A percentile compares a stretch with the other conserved stretches of the same genome.
These are phyloP conservation scores for Podarcis muralis DNA, from an alignment of 2,113 vertebrate species.

Conservation along the genomic window DNA sequence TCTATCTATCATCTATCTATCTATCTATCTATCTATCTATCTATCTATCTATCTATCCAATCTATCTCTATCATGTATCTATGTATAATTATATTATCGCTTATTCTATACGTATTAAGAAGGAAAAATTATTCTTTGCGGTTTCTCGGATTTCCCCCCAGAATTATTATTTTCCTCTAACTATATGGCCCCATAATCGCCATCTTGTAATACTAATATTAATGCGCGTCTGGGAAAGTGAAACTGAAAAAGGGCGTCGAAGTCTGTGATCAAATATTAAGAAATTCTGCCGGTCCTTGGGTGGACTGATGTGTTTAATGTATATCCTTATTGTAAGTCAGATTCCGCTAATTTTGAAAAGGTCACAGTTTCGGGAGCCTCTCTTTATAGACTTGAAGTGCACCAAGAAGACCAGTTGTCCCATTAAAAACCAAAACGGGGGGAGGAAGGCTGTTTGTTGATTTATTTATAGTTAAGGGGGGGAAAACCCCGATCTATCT, in stretches of 20 bases:
- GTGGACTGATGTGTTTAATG: no score
- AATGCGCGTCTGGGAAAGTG: background rate
- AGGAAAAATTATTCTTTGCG: background rate
- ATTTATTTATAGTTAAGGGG: background rate
- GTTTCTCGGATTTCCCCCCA: background rate
- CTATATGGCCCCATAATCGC: background rate
- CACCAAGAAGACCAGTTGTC: background rate
- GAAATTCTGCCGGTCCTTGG: background rate
- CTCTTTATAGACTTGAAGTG: background rate
- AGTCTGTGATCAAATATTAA: background rate
- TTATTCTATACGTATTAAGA: background rate
- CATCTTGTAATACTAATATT: background rate
- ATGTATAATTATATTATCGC: background rate
- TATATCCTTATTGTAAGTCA: background rate
- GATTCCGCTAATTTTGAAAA: background rate
- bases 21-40: background rate
- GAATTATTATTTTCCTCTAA: background rate
- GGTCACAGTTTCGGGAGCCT: background rate
- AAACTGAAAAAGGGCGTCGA: background rate
- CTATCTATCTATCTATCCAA: no score
- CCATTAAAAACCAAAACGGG: no score
- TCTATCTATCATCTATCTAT: background rate
- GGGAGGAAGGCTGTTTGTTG: background rate
- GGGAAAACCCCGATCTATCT: background rate
- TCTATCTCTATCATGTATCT: background rate